Conservation (phyloP, 2,113 vertebrate species). For the Gnathonemus longibarbis region DNA sequence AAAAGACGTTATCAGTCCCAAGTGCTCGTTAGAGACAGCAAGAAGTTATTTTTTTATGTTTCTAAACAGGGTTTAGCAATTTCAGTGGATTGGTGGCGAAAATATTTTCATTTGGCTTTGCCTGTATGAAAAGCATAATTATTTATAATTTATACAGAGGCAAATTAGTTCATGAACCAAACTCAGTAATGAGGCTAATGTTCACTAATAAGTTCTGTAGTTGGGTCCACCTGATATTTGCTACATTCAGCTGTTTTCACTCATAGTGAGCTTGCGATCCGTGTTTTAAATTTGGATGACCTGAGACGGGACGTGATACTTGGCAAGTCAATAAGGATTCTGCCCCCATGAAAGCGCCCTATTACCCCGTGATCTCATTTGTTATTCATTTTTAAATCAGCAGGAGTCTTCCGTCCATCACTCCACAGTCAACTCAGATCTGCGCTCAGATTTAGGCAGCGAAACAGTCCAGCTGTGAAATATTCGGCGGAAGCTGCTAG, state of each 20-base stretch:
- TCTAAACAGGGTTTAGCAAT: not conserved
- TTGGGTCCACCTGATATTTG: not conserved
- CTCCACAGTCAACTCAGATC: not conserved
- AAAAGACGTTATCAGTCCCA: not conserved
- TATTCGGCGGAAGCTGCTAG: not conserved
- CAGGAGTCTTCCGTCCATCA: not conserved
- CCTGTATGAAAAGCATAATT: not conserved
- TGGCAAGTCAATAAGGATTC: not conserved
- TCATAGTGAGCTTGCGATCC: not conserved
- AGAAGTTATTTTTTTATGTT: not conserved
- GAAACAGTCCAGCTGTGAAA: not conserved
- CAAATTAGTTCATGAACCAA: not conserved
- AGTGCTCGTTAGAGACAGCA: not conserved
- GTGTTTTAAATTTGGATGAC: not conserved
- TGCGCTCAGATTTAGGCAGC: not conserved
- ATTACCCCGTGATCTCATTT: not conserved
- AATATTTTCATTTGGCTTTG: not conserved
- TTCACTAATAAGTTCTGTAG: not conserved
- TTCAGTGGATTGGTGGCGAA: not conserved
- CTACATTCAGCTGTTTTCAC: not conserved
- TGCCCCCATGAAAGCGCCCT: not conserved
- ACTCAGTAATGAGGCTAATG: not conserved
- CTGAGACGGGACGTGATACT: not conserved
- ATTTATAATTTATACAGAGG: not conserved
- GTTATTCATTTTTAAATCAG: not conserved